Evolutionary conservation across 2,113 vertebrate genomes (phyloP), one percentile per base, ranked within the genome.

Genomic region (Anhinga anhinga): DNA sequence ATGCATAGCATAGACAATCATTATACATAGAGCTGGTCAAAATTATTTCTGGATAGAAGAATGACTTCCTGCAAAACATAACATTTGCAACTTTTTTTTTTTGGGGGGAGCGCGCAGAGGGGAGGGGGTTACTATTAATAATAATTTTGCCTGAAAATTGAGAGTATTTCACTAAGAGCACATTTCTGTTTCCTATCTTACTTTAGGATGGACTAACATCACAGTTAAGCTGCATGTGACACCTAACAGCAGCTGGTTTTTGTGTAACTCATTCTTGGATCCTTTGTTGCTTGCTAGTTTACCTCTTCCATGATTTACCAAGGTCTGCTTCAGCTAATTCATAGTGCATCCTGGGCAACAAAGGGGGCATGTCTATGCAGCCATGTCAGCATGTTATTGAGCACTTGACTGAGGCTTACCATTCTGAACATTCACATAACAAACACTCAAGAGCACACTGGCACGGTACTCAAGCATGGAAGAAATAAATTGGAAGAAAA

Each of bases 81-180:
- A 45, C 5, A 52, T 40, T 36, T 82, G 27, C 1, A 15, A 7
- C 8, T n/a, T 71, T 18, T 5, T 72, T 26, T 72, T 26, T 5
- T 20, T 13, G 29, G 29, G 22, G 16, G 7, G 3, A 15, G 14
- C 6, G 42, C 6, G 42, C 15, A 44, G 42, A 44, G 15, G 14
- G 42, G 7, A 3, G 13, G 22, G 5, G 6, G 5, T 4, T 63
- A 21, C 4, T 79, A 7, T 27, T 63, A 63, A 6, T 25, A 0
- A 6, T 25, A 0, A 6, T 62, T 88, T 55, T 79, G n/a, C 34
- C 27, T 66, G 23, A 34, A 82, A 66, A 79, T 18, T 1, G 20
- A 67, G 42, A 21, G 3, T 71, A 23, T 49, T 88, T 83, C 14
- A 42, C 27, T 32, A 19, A 40, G 17, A 76, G 30, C 11, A 34